phyloP scores from a whole-genome alignment of 1,140 invertebrate genomes.

The Sarcophaga peregrina region DNA sequence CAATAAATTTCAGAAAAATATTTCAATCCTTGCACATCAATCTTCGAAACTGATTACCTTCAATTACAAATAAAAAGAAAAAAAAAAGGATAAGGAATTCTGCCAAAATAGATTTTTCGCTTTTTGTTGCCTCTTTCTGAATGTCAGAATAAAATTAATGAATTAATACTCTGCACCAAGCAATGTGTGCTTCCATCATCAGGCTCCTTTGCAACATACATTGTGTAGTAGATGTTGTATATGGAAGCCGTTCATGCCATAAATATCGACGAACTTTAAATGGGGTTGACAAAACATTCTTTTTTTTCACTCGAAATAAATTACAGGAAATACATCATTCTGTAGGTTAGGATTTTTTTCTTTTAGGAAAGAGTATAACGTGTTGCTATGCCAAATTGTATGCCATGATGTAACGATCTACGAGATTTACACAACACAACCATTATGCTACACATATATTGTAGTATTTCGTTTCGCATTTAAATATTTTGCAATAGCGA shows the following conservation, averaged over 20 bases:
- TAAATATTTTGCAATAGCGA: too few species aligned
- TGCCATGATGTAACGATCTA: background rate
- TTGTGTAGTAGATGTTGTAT: too few species aligned
- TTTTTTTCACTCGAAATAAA: background rate
- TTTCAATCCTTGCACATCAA: too few species aligned
- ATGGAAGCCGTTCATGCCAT: too few species aligned
- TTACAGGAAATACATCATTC: too few species aligned
- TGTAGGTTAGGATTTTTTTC: background rate
- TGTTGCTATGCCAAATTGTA: background rate
- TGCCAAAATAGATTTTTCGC: too few species aligned
- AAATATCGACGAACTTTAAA: background rate
- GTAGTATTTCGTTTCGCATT: too few species aligned
- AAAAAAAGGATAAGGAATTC: too few species aligned
- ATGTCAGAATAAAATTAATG: slow-evolving; percentile 16
- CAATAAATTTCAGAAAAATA: too few species aligned
- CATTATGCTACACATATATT: background rate
- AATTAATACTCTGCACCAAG: background rate
- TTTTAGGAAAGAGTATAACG: background rate
- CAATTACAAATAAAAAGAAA: too few species aligned
- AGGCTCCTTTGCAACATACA: background rate
- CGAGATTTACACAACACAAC: background rate
- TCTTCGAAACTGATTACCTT: too few species aligned
- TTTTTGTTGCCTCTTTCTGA: background rate
- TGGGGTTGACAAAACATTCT: background rate
- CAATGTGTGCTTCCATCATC: background rate